phyloP scores from a whole-genome alignment of 2,797 vertebrate species.

The Sebastes itinus region DNA sequence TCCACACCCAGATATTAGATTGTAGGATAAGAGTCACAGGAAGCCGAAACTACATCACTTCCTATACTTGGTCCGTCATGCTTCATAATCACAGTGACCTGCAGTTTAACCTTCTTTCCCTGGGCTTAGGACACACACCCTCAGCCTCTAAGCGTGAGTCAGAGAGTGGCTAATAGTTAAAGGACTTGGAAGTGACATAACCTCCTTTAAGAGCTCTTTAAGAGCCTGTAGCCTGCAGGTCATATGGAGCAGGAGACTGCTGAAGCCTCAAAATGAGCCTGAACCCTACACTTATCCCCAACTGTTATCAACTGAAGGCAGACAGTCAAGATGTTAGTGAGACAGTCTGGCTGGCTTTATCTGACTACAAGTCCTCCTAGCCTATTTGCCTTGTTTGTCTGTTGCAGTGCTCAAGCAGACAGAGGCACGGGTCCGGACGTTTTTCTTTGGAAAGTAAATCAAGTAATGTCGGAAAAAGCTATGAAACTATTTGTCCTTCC shows the following conservation, averaged over 20 bases:
- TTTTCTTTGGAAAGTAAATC: slow-evolving; percentile 51
- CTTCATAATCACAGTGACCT: slow-evolving; percentile 40
- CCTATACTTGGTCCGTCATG: background rate
- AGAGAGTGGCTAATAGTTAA: slow-evolving; percentile 19
- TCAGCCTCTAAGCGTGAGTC: slow-evolving; percentile 12
- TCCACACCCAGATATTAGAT: slow-evolving; percentile 32
- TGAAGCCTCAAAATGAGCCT: slow-evolving; percentile 39
- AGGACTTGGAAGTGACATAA: slow-evolving; percentile 46
- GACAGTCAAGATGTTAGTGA: slow-evolving; percentile 5
- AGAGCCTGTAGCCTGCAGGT: slow-evolving; percentile 19
- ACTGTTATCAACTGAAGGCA: slow-evolving; percentile 25
- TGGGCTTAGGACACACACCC: background rate
- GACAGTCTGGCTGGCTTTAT: slow-evolving; percentile 34
- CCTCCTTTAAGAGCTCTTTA: slow-evolving; percentile 34
- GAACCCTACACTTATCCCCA: slow-evolving; percentile 46
- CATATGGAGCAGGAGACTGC: slow-evolving; percentile 31
- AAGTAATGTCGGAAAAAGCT: slow-evolving; percentile 31
- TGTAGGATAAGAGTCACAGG: slow-evolving; percentile 20
- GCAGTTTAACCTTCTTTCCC: slow-evolving; percentile 24
- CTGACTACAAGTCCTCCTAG: background rate
- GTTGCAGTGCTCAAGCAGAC: slow-evolving; percentile 48
- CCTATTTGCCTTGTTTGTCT: slow-evolving; percentile 39
- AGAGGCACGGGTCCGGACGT: slow-evolving; percentile 11
- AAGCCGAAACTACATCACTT: slow-evolving; percentile 18
- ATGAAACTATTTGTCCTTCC: slow-evolving; percentile 34